These are phyloP conservation scores for Antheraea mylitta DNA, from an alignment of 1,140 invertebrate species.

Conservation along the genomic window DNA sequence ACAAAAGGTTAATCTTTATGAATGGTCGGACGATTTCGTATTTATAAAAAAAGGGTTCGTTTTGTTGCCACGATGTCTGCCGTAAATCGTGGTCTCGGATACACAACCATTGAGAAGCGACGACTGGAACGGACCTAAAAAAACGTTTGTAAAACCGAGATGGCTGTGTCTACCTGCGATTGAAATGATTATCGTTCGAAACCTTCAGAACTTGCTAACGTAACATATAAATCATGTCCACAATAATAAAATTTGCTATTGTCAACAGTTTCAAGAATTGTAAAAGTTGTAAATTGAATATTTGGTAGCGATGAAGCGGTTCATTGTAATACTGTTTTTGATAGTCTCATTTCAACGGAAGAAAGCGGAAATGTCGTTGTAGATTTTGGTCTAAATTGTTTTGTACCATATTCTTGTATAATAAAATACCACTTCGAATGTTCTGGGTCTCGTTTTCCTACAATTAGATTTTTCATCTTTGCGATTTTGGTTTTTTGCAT, in stretches of 20 bases:
- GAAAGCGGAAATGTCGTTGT: too few relatives aligned
- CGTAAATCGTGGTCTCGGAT: constrained; percentile 45
- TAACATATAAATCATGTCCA: background rate
- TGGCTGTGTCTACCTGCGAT: constrained; percentile 32
- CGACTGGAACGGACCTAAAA: constrained; percentile 31
- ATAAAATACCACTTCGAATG: too few relatives aligned
- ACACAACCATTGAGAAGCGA: constrained; percentile 38
- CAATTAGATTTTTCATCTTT: too few relatives aligned
- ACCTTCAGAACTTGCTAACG: background rate
- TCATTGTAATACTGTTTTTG: background rate
- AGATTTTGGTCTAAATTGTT: too few relatives aligned
- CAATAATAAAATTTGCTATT: background rate
- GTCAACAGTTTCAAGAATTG: background rate
- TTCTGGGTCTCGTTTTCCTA: too few relatives aligned
- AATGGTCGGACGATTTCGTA: constrained; percentile 43
- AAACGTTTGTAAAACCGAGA: constrained; percentile 47
- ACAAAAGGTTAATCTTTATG: constrained; percentile 37
- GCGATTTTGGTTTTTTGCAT: too few relatives aligned
- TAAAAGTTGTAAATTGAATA: background rate
- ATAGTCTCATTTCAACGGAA: too few relatives aligned
- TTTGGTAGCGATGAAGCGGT: background rate
- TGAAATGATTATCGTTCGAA: background rate
- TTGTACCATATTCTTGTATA: too few relatives aligned
- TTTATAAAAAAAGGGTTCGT: constrained; percentile 32
- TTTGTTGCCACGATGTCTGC: constrained; percentile 60